A percentile compares a stretch with the other conserved stretches of the same genome.
These are phyloP conservation scores for Cyphomyrus discorhynchus DNA, from an alignment of 2,113 vertebrate genomes.

Conservation along the genomic window DNA sequence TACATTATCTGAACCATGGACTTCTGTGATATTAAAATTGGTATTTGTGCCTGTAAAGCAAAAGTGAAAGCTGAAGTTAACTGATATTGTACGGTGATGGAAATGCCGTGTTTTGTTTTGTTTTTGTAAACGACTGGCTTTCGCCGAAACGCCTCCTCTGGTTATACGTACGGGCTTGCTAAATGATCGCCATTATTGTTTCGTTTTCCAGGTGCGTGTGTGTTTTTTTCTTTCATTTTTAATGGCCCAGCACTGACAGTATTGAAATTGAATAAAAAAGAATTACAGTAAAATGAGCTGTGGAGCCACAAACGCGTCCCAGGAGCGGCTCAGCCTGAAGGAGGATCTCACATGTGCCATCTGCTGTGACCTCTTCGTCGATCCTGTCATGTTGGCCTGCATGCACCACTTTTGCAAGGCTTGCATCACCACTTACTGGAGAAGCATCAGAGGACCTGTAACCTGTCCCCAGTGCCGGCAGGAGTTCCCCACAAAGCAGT, in stretches of 20 bases:
- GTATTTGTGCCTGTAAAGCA: neutral
- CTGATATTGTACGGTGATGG: neutral
- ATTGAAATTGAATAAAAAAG: neutral
- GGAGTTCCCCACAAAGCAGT: conserved; percentile 54
- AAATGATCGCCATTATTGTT: neutral
- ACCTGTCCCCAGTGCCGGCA: conserved; percentile 75
- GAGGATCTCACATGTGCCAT: conserved; percentile 81
- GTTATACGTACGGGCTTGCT: too few species aligned
- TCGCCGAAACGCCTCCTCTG: too few species aligned
- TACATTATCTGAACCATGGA: neutral
- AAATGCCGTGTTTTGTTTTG: neutral
- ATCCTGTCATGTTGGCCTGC: conserved; percentile 78
- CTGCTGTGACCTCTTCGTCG: conserved; percentile 72
- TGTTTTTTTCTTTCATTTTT: neutral
- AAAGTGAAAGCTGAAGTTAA: neutral
- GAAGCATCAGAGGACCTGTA: conserved; percentile 43
- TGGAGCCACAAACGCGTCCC: conserved; percentile 40
- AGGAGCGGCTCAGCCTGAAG: conserved; percentile 48
- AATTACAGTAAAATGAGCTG: neutral
- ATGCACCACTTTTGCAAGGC: conserved; percentile 80
- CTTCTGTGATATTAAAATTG: neutral
- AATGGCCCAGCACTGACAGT: neutral
- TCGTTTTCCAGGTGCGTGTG: neutral
- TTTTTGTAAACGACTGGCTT: neutral
- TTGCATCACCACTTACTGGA: conserved; percentile 75